Base-by-base conservation (phyloP, 37 sponge, comb jelly and placozoan genomes). In the Aplysina aerophoba region DNA sequence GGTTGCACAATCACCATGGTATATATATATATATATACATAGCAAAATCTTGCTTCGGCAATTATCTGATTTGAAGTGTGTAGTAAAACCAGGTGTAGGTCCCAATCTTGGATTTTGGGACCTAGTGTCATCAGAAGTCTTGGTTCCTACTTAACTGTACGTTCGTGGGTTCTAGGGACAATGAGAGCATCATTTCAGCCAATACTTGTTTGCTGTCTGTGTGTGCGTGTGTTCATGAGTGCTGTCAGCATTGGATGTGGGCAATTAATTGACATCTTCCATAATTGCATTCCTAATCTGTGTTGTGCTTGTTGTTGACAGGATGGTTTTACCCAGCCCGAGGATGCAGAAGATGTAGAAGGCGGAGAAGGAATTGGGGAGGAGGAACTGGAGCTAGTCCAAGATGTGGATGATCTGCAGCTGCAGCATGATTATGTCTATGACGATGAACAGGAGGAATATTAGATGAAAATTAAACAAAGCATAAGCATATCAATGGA, bases 391-490 rank as follows among this genome's bases (percentile, higher is more conserved):
- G 34, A 74, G 65, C 65, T 28, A 8, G 85, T 77, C 27, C 64
- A 69, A n/a, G 85, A 65, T 34, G 82, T 59, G 66, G 44, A 21
- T 41, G 87, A 87, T 17, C 55, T 72, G 20, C 78, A 72, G 79
- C 60, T 30, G 14, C 68, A 83, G 16, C 33, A 63, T 15, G 83
- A 91, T 13, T 38, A 71, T 31, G 77, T 89, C n/a, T 90, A 92
- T 16, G 88, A 87, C 21, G 92, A 89, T 44, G 94, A 94, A 64
- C 94, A 94, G 68, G 94, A 94, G 59, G 90, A 89, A 33, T 89
- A 89, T 87, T 87, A 85, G 11, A 44, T 44, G 50, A 44, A 8
- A 8, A 44, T 44, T 3, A 8, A 44, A 44, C 8, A 8, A 44
- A 8, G 50, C 64, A 13, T 27, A n/a, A 63, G 11, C 27, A 63